Evolutionary conservation across 2,113 vertebrate species (phyloP).

Genomic region (Gnathonemus echidnorhynchus): DNA sequence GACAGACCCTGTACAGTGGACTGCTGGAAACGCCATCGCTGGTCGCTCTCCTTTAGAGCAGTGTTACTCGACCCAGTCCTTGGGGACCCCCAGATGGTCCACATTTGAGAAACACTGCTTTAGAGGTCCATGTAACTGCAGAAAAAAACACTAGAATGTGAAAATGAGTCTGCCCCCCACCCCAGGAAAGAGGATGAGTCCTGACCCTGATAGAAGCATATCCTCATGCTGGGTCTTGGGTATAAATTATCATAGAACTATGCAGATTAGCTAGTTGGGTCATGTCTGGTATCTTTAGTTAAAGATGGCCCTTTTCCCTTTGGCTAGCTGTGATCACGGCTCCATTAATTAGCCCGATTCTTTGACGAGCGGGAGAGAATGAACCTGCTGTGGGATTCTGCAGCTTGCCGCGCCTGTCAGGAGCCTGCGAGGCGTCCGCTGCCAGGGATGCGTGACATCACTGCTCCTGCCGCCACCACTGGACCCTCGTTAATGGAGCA

Average conservation of each 20-base stretch:
- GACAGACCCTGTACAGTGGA: background rate
- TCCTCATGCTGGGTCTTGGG: background rate
- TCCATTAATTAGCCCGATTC: background rate
- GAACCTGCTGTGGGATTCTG: background rate
- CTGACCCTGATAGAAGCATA: background rate
- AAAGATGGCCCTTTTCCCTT: background rate
- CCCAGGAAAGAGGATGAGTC: background rate
- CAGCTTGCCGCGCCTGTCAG: background rate
- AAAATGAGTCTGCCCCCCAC: background rate
- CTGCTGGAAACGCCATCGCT: background rate
- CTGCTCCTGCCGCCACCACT: background rate
- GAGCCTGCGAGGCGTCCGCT: background rate
- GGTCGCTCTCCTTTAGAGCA: background rate
- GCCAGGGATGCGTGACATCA: background rate
- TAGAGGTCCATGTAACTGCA: background rate
- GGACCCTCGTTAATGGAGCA: background rate
- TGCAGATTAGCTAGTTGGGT: background rate
- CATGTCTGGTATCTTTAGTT: background rate
- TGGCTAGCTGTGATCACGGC: background rate
- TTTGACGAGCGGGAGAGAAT: background rate
- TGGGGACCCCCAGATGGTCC: background rate
- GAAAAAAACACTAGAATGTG: background rate
- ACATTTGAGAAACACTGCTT: background rate
- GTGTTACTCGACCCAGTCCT: background rate
- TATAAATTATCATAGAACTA: background rate